phyloP scores from a whole-genome alignment of 2,113 vertebrate species.

The Neotoma lepida region DNA sequence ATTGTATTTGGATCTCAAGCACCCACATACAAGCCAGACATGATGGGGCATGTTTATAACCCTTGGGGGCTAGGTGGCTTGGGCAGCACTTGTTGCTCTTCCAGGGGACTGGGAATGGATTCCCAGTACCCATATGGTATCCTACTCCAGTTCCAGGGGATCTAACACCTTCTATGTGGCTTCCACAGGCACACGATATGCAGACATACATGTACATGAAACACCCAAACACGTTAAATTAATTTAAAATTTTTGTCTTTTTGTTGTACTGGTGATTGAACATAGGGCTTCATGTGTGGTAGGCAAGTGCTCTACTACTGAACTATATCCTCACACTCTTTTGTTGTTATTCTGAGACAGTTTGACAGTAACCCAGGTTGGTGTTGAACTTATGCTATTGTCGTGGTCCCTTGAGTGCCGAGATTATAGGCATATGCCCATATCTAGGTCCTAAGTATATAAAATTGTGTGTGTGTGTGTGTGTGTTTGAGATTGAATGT shows the following conservation, averaged over 20 bases:
- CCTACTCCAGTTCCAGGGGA: slow-evolving; percentile 1
- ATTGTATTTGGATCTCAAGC: not conserved
- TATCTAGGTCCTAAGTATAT: not conserved
- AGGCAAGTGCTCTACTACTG: not conserved
- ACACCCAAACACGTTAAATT: not conserved
- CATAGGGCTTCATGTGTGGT: not conserved
- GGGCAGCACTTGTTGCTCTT: not conserved
- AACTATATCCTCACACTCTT: not conserved
- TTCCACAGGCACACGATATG: not conserved
- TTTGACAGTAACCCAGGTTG: not conserved
- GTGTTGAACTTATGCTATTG: not conserved
- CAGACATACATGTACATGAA: not conserved
- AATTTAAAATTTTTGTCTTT: not conserved
- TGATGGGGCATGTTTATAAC: not conserved
- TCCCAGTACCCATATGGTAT: not conserved
- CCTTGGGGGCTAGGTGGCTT: not conserved
- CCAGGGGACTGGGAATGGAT: not conserved
- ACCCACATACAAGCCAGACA: not conserved
- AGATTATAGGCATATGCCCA: not conserved
- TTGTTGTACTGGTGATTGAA: not conserved
- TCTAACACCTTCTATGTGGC: not conserved
- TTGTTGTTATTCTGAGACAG: not conserved
- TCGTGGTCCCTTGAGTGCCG: not conserved
- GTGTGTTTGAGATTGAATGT: not conserved
- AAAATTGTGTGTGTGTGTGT: not conserved